These are phyloP conservation scores for Neodontobutis hainanensis DNA, from an alignment of 2,113 vertebrate species.

Conservation along the genomic window DNA sequence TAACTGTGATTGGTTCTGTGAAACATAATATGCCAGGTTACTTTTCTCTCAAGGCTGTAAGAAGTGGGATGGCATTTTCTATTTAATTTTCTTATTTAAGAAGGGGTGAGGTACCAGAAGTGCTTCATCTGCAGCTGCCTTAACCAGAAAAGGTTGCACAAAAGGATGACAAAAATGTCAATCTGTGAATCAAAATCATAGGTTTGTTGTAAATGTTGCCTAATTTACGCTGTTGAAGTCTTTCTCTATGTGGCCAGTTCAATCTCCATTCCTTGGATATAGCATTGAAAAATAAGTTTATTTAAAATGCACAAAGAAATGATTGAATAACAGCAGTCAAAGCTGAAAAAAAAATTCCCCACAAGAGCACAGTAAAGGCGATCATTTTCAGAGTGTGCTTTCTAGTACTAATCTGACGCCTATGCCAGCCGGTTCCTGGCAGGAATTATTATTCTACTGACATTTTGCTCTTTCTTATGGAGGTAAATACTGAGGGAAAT, in stretches of 20 bases:
- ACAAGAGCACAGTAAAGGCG: neutral
- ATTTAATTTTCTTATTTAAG: no score
- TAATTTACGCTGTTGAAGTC: no score
- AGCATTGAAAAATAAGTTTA: neutral
- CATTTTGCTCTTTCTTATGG: slow-evolving; percentile 53
- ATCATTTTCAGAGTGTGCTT: slow-evolving; percentile 27
- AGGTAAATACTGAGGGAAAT: slow-evolving; percentile 54
- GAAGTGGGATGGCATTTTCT: no score
- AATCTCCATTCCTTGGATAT: neutral
- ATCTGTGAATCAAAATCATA: no score
- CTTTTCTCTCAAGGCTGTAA: no score
- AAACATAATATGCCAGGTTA: no score
- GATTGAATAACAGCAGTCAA: neutral
- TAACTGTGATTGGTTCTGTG: no score
- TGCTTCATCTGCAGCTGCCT: no score
- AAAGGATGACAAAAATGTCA: no score
- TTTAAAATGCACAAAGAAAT: slow-evolving; percentile 2
- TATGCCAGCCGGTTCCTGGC: slow-evolving; percentile 17
- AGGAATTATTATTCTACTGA: slow-evolving; percentile 54
- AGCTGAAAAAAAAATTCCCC: neutral
- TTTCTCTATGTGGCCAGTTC: neutral
- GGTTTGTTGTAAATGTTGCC: no score
- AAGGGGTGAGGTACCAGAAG: no score
- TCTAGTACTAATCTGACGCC: slow-evolving; percentile 29
- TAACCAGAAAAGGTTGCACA: no score